phyloP scores from a whole-genome alignment of 2,113 vertebrate species.

The Corythornis cristatus region DNA sequence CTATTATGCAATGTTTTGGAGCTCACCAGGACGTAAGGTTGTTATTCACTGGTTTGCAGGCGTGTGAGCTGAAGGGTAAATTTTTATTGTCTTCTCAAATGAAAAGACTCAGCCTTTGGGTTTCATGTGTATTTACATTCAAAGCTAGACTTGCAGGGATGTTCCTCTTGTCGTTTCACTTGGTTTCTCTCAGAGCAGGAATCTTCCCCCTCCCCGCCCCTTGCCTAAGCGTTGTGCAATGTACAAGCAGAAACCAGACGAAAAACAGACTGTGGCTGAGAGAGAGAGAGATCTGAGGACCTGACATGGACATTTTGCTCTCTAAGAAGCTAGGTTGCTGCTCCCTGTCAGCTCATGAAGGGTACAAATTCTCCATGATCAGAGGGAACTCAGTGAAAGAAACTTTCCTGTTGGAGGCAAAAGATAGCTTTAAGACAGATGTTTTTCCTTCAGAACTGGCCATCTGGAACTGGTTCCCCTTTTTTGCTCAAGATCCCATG shows the following conservation, averaged over 20 bases:
- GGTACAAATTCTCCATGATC: background rate
- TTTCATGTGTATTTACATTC: conserved; percentile 12
- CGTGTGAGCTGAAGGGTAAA: background rate
- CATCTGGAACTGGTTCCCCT: background rate
- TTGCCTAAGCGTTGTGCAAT: conserved; percentile 1
- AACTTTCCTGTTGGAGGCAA: background rate
- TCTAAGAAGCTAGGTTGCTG: background rate
- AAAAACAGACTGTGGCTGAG: background rate
- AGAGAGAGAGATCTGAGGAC: background rate
- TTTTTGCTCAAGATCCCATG: background rate
- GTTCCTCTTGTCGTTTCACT: conserved; percentile 15
- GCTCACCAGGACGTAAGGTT: background rate
- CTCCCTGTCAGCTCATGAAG: background rate
- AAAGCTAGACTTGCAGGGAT: background rate
- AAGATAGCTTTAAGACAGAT: background rate
- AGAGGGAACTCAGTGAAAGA: background rate
- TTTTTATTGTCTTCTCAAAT: background rate
- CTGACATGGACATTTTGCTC: background rate
- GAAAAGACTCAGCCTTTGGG: background rate
- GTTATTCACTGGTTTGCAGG: background rate
- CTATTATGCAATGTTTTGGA: background rate
- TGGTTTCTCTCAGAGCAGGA: background rate
- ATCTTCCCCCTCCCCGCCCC: background rate
- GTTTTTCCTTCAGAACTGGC: background rate
- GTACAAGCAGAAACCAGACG: background rate